Conservation (phyloP, 2,888 invertebrate species). For the Actias luna region DNA sequence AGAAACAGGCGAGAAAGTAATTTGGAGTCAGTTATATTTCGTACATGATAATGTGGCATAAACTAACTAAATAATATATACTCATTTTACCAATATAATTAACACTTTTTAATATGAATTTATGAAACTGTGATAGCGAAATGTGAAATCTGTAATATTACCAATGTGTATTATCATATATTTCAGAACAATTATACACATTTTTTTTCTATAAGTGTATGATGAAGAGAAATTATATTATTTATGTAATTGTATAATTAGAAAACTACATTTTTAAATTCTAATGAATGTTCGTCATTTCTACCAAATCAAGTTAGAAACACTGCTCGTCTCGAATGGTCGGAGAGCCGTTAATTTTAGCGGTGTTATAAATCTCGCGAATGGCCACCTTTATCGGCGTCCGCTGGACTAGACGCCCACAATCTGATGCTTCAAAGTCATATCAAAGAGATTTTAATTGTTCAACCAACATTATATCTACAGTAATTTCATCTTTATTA, state of each 20-base stretch:
- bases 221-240: too few relatives aligned
- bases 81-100: too few relatives aligned
- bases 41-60: too few relatives aligned
- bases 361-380: constrained; percentile 70
- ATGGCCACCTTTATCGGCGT: constrained; percentile 63
- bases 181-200: too few relatives aligned
- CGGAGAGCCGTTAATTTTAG: constrained; percentile 68
- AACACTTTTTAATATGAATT: neutral
- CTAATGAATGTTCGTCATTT: too few relatives aligned
- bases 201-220: too few relatives aligned
- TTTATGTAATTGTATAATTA: too few relatives aligned
- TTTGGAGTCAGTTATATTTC: too few relatives aligned
- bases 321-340: constrained; percentile 52
- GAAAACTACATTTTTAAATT: constrained; percentile 4
- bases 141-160: neutral
- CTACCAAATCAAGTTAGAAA: constrained; percentile 17
- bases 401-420: constrained; percentile 52
- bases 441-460: constrained; percentile 70
- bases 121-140: neutral
- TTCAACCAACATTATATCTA: constrained; percentile 48
- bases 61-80: too few relatives aligned
- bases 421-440: constrained; percentile 58
- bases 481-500: constrained; percentile 44
- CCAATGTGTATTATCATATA: neutral
- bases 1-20: neutral